Percentiles rank a stretch among this genome's conserved stretches.
phyloP scores from a whole-genome alignment of 1,140 invertebrate genomes.

The Euglossa dilemma region DNA sequence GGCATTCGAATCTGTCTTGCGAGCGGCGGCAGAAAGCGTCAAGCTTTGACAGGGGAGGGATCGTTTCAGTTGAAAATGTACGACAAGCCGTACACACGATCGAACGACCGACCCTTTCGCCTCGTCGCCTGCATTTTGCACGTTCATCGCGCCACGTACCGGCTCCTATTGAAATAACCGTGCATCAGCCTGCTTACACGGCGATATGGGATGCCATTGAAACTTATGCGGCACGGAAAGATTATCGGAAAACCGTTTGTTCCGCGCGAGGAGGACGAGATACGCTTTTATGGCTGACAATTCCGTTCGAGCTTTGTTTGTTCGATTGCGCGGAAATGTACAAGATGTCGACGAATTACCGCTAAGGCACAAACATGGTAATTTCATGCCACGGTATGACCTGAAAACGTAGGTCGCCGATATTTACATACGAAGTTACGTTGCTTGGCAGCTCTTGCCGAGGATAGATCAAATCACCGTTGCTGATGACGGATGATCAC shows the following conservation, averaged over 20 bases:
- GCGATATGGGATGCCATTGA: constrained; percentile 13
- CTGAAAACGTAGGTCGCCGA: no score
- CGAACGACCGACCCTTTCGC: background rate
- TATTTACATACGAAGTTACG: no score
- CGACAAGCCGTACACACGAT: background rate
- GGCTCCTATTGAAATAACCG: constrained; percentile 30
- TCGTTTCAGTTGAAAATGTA: constrained; percentile 33
- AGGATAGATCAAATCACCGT: no score
- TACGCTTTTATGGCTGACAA: background rate
- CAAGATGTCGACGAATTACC: background rate
- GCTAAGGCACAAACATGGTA: background rate
- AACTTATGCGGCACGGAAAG: constrained; percentile 13
- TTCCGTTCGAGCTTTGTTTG: background rate
- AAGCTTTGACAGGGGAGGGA: constrained; percentile 16
- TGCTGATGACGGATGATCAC: no score
- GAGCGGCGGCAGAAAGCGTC: constrained; percentile 1
- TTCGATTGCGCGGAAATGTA: background rate
- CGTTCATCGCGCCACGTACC: constrained; percentile 28
- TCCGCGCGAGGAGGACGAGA: background rate
- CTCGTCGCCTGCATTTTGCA: constrained; percentile 15
- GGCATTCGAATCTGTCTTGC: constrained; percentile 34
- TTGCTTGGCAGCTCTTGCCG: no score
- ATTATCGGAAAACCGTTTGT: constrained; percentile 47
- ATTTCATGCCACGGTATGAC: no score
- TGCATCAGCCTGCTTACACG: constrained; percentile 29